phyloP scores from a whole-genome alignment of 2,888 invertebrate genomes.

The Spicauda simplicius region DNA sequence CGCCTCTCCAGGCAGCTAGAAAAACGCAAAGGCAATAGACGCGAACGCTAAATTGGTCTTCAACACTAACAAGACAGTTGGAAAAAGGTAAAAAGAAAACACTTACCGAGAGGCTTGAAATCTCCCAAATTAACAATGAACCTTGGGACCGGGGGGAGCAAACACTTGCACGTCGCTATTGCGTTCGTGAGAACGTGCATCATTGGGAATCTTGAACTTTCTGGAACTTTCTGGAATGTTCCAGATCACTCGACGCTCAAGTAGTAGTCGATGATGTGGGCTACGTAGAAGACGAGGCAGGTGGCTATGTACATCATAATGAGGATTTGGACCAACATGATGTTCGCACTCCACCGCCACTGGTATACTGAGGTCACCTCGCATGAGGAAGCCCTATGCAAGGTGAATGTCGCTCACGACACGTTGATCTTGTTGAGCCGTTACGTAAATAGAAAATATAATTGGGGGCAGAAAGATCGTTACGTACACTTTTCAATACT shows the following conservation, averaged over 20 bases:
- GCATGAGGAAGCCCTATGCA: slow-evolving; percentile 46
- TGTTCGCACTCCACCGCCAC: slow-evolving; percentile 40
- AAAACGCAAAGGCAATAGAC: background rate
- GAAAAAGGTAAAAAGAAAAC: slow-evolving; percentile 9
- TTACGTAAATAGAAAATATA: slow-evolving; percentile 42
- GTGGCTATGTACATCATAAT: slow-evolving; percentile 82
- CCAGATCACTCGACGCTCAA: slow-evolving; percentile 57
- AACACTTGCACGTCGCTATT: slow-evolving; percentile 46
- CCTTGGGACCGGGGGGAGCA: slow-evolving; percentile 25
- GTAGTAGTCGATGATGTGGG: slow-evolving; percentile 79
- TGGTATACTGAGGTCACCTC: slow-evolving; percentile 44
- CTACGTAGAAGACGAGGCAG: slow-evolving; percentile 77
- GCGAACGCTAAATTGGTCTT: background rate
- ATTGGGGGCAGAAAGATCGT: background rate
- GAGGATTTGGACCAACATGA: slow-evolving; percentile 80
- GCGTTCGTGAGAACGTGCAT: slow-evolving; percentile 30
- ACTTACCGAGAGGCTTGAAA: slow-evolving; percentile 66
- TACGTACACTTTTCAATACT: background rate
- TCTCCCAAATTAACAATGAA: slow-evolving; percentile 24
- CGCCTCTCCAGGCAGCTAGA: background rate
- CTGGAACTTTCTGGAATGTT: slow-evolving; percentile 4
- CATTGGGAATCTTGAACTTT: too few species aligned
- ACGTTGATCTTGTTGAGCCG: slow-evolving; percentile 43
- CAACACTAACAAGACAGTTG: background rate
- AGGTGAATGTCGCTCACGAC: slow-evolving; percentile 49